Base-by-base conservation (phyloP, 2,797 vertebrate genomes). In the Acropternis orthonyx region DNA sequence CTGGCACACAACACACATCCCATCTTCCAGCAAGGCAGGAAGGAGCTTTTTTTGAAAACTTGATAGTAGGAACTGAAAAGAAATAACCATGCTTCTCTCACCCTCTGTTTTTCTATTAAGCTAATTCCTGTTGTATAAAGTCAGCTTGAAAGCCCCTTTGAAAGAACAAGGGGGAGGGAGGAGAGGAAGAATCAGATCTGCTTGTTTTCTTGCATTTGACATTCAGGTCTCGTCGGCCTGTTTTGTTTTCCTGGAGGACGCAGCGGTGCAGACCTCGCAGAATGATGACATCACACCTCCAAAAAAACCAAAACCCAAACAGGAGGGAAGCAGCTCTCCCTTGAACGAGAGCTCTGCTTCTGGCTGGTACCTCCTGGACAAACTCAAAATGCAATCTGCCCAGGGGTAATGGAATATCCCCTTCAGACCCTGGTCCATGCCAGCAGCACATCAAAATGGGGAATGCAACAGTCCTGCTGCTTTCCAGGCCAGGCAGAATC, bases 201-300 rank as follows among this genome's bases (percentile, higher is more conserved):
- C 80, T 87, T 88, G 80, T 24, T 78, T 95, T 80, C 52, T 52
- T 44, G 72, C 83, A 75, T 94, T 95, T 96, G 96, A 65, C 88
- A 97, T 96, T 95, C 96, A 86, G 77, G 63, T 96, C 93, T 95
- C 68, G 54, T 96, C 28, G 49, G 79, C 68, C 71, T 14, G 93
- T 93, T 95, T 93, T 96, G 94, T 95, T 94, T 95, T 96, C 96
- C 94, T 90, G 92, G 92, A 96, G 94, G 95, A 97, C 46, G 36
- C 77, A 1, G 83, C 39, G 7, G 95, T 14, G 51, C 95, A 95
- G 95, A 76, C 86, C 95, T 96, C 81, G 90, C 92, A 66, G 90
- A 95, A 89, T 88, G 93, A 95, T 95, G 95, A 96, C 93, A 96
- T 96, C 96, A 96, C 80, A 85, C 32, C 37, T 2, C 28, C 71